Conservation (phyloP, 2,888 invertebrate species). For the Standfussiana lucernea region DNA sequence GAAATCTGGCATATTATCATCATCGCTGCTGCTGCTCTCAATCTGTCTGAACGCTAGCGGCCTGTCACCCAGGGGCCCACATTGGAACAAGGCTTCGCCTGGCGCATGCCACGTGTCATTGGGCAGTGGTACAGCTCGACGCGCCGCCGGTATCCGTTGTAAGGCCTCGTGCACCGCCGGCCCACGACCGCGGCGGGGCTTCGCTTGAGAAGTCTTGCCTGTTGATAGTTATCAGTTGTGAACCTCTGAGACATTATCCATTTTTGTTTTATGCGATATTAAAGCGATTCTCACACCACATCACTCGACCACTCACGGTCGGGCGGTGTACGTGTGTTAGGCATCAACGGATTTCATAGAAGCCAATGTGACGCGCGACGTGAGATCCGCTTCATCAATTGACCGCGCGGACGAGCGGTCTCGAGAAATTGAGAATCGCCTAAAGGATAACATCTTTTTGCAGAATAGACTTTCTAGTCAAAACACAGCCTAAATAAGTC, state of each 20-base stretch:
- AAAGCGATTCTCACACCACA: neutral
- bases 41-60: constrained; percentile 77
- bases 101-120: constrained; percentile 88
- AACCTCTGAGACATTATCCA: neutral
- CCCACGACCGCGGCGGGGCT: constrained; percentile 84
- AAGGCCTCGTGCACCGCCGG: constrained; percentile 90
- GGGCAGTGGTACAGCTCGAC: constrained; percentile 78
- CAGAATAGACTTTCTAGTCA: neutral
- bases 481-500: neutral
- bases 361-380: neutral
- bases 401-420: neutral
- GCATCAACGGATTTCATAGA: neutral
- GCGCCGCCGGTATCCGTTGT: constrained; percentile 89
- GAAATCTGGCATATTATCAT: constrained; percentile 86
- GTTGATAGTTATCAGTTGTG: constrained; percentile 12
- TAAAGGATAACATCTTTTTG: neutral
- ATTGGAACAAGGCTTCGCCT: constrained; percentile 85
- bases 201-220: constrained; percentile 79
- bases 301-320: neutral
- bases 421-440: neutral
- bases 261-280: too few species aligned
- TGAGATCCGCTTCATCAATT: neutral
- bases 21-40: constrained; percentile 87
- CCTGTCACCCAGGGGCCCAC: constrained; percentile 83
- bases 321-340: neutral